Evolutionary conservation across 2,888 invertebrate genomes (phyloP).

Genomic region (Clostera curtula): DNA sequence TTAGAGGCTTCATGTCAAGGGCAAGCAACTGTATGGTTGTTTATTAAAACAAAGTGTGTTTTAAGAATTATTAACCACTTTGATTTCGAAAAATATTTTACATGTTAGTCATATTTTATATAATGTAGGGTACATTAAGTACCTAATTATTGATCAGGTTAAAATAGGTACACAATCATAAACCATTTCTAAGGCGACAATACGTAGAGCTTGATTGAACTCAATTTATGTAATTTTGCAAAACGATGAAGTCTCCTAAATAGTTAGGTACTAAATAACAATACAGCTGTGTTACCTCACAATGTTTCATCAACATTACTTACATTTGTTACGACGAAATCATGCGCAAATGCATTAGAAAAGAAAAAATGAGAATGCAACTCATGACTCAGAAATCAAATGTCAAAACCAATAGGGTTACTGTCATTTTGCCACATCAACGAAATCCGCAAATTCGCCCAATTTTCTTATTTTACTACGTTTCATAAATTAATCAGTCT

Average conservation of each 20-base stretch:
- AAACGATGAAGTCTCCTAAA: conserved; percentile 1
- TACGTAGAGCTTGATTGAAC: conserved; percentile 3
- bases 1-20: conserved; percentile 46
- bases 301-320: neutral
- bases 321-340: conserved; percentile 1
- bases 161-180: neutral
- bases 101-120: no score
- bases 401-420: conserved; percentile 55
- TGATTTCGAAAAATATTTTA: no score
- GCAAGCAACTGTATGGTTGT: conserved; percentile 26
- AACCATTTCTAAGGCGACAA: conserved; percentile 7
- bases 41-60: conserved; percentile 4
- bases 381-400: conserved; percentile 64
- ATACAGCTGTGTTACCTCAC: neutral
- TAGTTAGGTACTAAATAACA: neutral
- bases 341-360: conserved; percentile 10
- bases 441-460: conserved; percentile 26
- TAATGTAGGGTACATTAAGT: no score
- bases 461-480: conserved; percentile 3
- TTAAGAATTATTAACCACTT: no score
- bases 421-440: conserved; percentile 72
- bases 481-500: no score
- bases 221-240: conserved; percentile 20
- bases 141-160: conserved; percentile 1
- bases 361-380: conserved; percentile 26